Evolutionary conservation across 2,797 vertebrate species (phyloP), one percentile per base, ranked within the genome.

Genomic region (Peromyscus eremicus): DNA sequence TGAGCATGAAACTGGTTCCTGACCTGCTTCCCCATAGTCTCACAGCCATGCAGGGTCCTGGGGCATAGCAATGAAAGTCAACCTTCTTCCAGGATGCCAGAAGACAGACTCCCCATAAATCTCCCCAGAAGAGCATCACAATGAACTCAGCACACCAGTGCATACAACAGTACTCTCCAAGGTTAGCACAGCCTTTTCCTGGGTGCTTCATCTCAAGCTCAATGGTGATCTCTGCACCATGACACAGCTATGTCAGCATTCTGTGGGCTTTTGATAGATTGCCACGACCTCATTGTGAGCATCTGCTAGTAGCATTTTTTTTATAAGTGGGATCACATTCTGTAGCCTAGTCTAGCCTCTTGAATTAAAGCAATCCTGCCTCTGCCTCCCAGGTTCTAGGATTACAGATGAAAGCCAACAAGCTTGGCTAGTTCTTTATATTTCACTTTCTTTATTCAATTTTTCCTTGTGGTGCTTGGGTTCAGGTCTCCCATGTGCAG

Each of bases 131-230:
- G 2, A 9, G 27, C 0, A 68, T 34, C 68, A 75, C 40, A 62
- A 17, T 0, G 4, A 77, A 66, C 10, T 11, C 29, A 5, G 5
- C 23, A 62, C 2, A 3, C 6, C 52, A 12, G 0, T 1, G 17
- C 57, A 25, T 52, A 34, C 5, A 6, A 17, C 25, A 13, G 19
- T 0, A 13, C 0, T 40, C 4, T 64, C 81, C 16, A 5, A 3
- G 29, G 5, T 29, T 37, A 4, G 12, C 8, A 6, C 5, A 10
- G 55, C 60, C 21, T 62, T 66, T 23, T 1, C 68, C 29, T n/a
- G 11, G 57, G 19, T 10, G 62, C 8, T 60, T 64, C 32, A 12
- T 37, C 7, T 88, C 10, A 32, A 55, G 66, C 0, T 23, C 66
- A 27, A 13, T 3, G 19, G 2, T 37, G 19, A 29, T 2, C 14